These are phyloP conservation scores for Archegozetes longisetosus DNA, from an alignment of 1,140 invertebrate genomes.

Conservation along the genomic window DNA sequence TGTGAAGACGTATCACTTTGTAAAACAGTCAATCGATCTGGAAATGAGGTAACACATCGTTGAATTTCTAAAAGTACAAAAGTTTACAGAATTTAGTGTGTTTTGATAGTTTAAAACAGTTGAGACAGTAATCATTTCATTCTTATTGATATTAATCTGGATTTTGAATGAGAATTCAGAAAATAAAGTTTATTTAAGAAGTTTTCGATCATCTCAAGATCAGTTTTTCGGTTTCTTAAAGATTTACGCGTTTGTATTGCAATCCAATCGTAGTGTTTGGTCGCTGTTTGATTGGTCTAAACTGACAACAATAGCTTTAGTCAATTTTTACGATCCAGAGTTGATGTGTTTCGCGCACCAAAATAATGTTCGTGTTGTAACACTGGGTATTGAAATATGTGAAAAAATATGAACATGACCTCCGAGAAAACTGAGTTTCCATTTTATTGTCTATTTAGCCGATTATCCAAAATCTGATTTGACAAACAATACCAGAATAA, in stretches of 20 bases:
- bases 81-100: no score
- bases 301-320: conserved; percentile 29
- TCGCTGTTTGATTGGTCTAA: conserved; percentile 30
- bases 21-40: no score
- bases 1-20: no score
- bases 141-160: no score
- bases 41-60: no score
- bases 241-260: conserved; percentile 29
- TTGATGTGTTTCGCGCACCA: conserved; percentile 29
- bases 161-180: no score
- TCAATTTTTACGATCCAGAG: conserved; percentile 26
- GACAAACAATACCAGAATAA: conserved; percentile 21
- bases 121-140: no score
- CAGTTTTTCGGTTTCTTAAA: no score
- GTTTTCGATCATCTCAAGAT: no score
- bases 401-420: not conserved
- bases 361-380: conserved; percentile 25
- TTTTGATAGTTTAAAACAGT: no score
- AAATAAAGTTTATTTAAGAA: no score
- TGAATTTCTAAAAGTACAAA: no score
- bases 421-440: not conserved
- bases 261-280: conserved; percentile 25
- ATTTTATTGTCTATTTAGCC: conserved; percentile 1
- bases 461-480: conserved; percentile 23
- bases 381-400: conserved; percentile 10